Evolutionary conservation across 2,888 invertebrate genomes (phyloP).

Genomic region (Leptothorax acervorum): DNA sequence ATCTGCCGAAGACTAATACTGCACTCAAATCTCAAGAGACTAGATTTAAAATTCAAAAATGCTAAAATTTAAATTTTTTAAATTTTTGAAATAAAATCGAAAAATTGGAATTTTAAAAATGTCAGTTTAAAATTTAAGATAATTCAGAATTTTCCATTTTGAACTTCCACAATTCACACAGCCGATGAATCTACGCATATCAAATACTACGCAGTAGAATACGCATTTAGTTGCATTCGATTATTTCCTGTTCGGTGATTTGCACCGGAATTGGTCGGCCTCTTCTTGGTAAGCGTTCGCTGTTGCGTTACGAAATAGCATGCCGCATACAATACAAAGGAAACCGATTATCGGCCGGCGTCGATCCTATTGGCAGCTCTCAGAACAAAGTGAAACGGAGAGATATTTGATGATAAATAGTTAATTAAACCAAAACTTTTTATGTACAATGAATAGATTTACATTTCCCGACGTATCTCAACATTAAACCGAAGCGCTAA

Average conservation of each 20-base stretch:
- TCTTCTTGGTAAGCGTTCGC: conserved; percentile 63
- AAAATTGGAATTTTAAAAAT: background rate
- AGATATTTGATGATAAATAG: conserved; percentile 8
- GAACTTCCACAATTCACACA: background rate
- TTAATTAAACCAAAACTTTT: conserved; percentile 20
- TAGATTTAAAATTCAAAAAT: background rate
- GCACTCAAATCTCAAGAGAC: background rate
- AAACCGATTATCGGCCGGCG: conserved; percentile 69
- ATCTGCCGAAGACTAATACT: background rate
- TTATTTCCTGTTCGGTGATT: conserved; percentile 54
- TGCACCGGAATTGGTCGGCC: conserved; percentile 69
- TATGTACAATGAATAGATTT: background rate
- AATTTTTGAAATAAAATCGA: background rate
- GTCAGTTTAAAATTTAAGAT: background rate
- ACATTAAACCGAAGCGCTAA: background rate
- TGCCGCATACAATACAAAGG: conserved; percentile 66
- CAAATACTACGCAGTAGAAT: conserved; percentile 10
- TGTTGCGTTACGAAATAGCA: conserved; percentile 68
- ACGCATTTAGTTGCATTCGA: conserved; percentile 32
- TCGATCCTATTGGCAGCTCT: conserved; percentile 60
- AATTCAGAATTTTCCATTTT: background rate
- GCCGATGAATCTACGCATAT: background rate
- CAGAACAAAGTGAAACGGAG: conserved; percentile 34
- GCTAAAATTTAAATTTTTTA: background rate
- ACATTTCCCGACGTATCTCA: background rate